Evolutionary conservation across 2,113 vertebrate species (phyloP), one percentile per base, ranked within the genome.

Genomic region (Anas platyrhynchos): DNA sequence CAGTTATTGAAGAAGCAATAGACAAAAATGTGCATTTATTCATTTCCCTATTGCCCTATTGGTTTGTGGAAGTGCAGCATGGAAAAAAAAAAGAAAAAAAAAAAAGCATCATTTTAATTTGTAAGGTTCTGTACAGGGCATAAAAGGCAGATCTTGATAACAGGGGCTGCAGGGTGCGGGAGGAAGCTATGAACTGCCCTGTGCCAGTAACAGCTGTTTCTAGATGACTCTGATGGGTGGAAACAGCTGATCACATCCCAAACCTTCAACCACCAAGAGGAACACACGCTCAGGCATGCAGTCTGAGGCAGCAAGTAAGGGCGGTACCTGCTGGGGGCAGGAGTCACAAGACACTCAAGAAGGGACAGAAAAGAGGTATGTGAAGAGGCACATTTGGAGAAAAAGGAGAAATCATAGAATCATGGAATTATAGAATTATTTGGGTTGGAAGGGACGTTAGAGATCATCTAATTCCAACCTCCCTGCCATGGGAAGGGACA

Each of bases 21-120:
- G 83, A 67, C 41, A 79, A 79, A 50, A 85, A 62, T 44, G 3
- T 62, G 2, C 17, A 16, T 71, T 71, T 46, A 17, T 72, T 9
- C 0, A 0, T 46, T 7, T 38, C 25, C 61, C 16, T 27, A 0
- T 13, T 26, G n/a, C 25, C 61, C 16, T 27, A 0, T 13, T 26
- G n/a, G 29, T 38, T 22, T 82, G 50, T 26, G 23, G 43, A 79
- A 92, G 27, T 11, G 7, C 61, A 54, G 46, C 61, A 36, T 31
- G n/a, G 43, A 48, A 16, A 1, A 3, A 48, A 66, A 78, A 88
- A 25, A 3, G 20, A 18, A 9, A 66, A 82, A 88, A 8, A 25
- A 67, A 58, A 54, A 13, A 0, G 2, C 2, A 22, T n/a, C 20
- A 32, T 21, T 41, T 32, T 21, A 36, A 41, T 61, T 61, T 68